These are phyloP conservation scores for Calephelis perditalis DNA, from an alignment of 2,888 invertebrate genomes.

Conservation along the genomic window DNA sequence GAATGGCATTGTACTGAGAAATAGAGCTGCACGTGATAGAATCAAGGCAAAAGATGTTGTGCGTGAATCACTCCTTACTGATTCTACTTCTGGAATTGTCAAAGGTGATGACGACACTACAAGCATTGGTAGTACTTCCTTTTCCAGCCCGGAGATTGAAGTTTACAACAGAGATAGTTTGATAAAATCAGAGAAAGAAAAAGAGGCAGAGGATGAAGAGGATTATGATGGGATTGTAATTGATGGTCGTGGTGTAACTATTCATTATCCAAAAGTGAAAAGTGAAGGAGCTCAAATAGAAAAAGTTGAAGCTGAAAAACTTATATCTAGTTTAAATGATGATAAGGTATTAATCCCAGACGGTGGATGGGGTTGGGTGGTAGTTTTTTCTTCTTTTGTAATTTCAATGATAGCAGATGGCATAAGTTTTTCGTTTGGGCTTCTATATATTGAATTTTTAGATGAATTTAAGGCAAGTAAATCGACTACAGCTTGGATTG, in stretches of 20 bases:
- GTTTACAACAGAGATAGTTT: conserved; percentile 43
- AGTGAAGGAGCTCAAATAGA: conserved; percentile 40
- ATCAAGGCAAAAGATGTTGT: conserved; percentile 43
- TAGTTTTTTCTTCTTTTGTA: conserved; percentile 90
- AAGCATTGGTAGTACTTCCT: conserved; percentile 49
- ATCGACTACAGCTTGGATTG: conserved; percentile 93
- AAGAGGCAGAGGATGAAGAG: conserved; percentile 28
- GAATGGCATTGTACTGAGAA: conserved; percentile 44
- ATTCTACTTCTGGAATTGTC: conserved; percentile 71
- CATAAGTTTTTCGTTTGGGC: conserved; percentile 94
- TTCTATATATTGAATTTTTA: conserved; percentile 90
- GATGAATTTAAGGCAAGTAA: conserved; percentile 89
- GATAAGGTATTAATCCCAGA: conserved; percentile 82
- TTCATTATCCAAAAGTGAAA: conserved; percentile 32
- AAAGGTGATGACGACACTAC: conserved; percentile 60
- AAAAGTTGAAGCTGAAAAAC: conserved; percentile 31
- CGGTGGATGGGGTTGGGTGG: conserved; percentile 94
- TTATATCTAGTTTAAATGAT: conserved; percentile 34
- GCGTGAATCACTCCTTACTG: conserved; percentile 60
- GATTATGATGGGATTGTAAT: conserved; percentile 28
- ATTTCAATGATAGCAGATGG: conserved; percentile 96
- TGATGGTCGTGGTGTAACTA: conserved; percentile 21
- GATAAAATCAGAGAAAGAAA: conserved; percentile 22
- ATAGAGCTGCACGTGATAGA: conserved; percentile 50
- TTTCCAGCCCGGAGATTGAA: conserved; percentile 62